phyloP scores from a whole-genome alignment of 2,113 vertebrate genomes.

The Pseudorectes ferrugineus region DNA sequence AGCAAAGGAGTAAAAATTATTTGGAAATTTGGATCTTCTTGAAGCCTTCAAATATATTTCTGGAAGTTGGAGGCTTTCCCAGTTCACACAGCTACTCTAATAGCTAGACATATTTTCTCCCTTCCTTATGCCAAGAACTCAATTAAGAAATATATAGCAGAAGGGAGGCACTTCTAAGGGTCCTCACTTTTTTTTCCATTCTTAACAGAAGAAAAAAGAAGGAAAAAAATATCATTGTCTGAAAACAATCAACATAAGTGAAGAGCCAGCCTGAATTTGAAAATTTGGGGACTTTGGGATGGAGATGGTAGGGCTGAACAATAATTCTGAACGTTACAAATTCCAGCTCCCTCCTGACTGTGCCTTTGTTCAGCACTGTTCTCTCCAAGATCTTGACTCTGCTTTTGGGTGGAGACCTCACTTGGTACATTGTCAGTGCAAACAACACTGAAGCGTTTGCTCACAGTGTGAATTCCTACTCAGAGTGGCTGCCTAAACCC shows the following conservation, averaged over 20 bases:
- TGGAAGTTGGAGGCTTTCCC: conserved; percentile 23
- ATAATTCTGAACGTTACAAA: neutral
- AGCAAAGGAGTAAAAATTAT: conserved; percentile 15
- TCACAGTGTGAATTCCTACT: neutral
- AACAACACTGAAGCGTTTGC: neutral
- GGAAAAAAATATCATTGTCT: neutral
- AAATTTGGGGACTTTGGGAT: neutral
- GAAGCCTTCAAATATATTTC: conserved; percentile 10
- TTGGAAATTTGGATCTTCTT: conserved; percentile 10
- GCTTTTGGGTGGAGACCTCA: neutral
- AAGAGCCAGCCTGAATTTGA: neutral
- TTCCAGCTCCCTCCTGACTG: neutral
- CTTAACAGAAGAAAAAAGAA: neutral
- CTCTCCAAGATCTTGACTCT: neutral
- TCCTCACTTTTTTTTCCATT: neutral
- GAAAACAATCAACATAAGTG: neutral
- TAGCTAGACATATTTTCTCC: conserved; percentile 30
- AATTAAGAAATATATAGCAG: conserved; percentile 22
- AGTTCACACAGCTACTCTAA: conserved; percentile 22
- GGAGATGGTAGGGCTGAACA: neutral
- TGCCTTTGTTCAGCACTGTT: neutral
- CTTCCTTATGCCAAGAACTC: conserved; percentile 34
- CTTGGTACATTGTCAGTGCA: neutral
- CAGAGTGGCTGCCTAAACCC: neutral
- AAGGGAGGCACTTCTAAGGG: neutral